Percentiles rank a stretch among this genome's conserved stretches.
Conservation (phyloP, 2,888 invertebrate species). For the Thalpophila matura region DNA sequence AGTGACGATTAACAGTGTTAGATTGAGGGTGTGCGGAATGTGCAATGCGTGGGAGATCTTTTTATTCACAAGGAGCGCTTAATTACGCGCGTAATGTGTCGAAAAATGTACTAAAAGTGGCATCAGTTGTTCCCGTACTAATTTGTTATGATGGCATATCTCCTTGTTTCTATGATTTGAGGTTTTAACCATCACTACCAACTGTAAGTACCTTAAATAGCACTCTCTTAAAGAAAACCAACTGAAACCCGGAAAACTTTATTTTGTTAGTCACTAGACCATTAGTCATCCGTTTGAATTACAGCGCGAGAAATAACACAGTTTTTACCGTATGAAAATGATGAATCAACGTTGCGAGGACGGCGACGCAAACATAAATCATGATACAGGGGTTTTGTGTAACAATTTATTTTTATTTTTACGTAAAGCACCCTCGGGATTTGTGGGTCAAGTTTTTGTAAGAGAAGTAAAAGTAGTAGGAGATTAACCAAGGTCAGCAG, state of each 20-base stretch:
- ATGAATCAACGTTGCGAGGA: slow-evolving; percentile 69
- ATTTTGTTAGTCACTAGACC: slow-evolving; percentile 62
- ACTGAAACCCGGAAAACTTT: slow-evolving; percentile 38
- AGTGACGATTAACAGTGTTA: too few species aligned
- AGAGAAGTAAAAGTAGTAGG: too few species aligned
- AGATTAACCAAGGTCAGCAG: too few species aligned
- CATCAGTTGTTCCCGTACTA: too few species aligned
- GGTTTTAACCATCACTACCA: too few species aligned
- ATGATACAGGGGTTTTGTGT: slow-evolving; percentile 63
- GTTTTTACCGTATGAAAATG: slow-evolving; percentile 77
- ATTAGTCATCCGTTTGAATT: slow-evolving; percentile 75
- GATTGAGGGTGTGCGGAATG: too few species aligned
- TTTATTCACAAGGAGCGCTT: too few species aligned
- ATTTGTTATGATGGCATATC: too few species aligned
- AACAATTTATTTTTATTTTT: slow-evolving; percentile 67
- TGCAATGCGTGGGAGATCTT: too few species aligned
- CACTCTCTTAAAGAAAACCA: slow-evolving; percentile 6
- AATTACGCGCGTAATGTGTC: too few species aligned
- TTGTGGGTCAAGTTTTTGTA: slow-evolving; percentile 4
- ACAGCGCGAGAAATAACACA: slow-evolving; percentile 69
- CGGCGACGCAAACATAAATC: slow-evolving; percentile 63
- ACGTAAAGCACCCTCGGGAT: slow-evolving; percentile 8
- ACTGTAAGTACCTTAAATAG: neutral
- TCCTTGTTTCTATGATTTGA: too few species aligned
- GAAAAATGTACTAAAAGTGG: too few species aligned